Evolutionary conservation across 2,113 vertebrate genomes (phyloP).

Genomic region (Urocynchramus pylzowi): DNA sequence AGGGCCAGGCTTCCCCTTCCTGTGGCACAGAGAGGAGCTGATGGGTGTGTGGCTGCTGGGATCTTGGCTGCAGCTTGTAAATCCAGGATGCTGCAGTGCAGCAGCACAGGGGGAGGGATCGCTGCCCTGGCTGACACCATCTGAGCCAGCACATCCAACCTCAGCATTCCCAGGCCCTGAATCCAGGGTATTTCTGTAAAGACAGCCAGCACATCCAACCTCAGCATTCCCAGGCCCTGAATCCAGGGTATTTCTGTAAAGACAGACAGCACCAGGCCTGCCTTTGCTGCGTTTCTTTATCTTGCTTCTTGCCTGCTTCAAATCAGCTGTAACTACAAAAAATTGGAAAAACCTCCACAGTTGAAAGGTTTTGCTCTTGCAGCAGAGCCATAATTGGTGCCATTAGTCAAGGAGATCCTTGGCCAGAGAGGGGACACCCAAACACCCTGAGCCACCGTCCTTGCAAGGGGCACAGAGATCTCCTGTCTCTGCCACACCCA

Average conservation of each 20-base stretch:
- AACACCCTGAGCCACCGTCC: background rate
- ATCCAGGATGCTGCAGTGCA: rapidly evolving
- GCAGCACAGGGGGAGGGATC: background rate
- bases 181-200: rapidly evolving
- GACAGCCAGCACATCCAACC: background rate
- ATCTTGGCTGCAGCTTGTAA: background rate
- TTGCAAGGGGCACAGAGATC: background rate
- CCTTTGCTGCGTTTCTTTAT: background rate
- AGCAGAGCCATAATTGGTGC: background rate
- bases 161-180: background rate
- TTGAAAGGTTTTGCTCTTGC: background rate
- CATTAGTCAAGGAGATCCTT: rapidly evolving
- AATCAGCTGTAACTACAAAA: background rate
- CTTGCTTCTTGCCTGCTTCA: background rate
- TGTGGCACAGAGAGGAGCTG: background rate
- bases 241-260: rapidly evolving
- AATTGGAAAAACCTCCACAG: rapidly evolving
- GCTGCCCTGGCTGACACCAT: rapidly evolving
- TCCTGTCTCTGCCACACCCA: rapidly evolving
- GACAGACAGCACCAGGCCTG: background rate
- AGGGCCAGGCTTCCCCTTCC: background rate
- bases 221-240: background rate
- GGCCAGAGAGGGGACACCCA: background rate
- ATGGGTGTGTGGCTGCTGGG: too few species aligned
- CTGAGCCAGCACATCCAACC: background rate